Conservation (phyloP, 2,113 vertebrate genomes). For the Bostrychus sinensis region DNA sequence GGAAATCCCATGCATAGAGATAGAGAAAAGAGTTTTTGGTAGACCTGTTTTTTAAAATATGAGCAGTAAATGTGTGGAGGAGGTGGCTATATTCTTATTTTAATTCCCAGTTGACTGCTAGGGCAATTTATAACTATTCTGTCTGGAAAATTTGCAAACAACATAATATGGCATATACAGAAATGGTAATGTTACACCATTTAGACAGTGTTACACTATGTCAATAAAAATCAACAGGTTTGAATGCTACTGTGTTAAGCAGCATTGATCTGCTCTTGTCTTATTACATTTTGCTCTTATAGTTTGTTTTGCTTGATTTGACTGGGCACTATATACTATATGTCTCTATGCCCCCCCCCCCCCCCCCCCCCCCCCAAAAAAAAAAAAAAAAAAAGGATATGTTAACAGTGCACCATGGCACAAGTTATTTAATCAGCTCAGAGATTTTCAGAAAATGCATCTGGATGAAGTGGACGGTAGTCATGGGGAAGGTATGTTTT, state of each 20-base stretch:
- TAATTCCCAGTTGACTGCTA: slow-evolving; percentile 15
- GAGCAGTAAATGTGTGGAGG: slow-evolving; percentile 16
- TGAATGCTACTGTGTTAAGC: no score
- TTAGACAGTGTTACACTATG: no score
- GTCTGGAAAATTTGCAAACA: background rate
- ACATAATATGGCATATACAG: no score
- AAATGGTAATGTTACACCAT: no score
- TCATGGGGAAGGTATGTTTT: slow-evolving; percentile 79
- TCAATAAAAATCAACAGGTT: no score
- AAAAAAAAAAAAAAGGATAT: no score
- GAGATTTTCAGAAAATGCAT: slow-evolving; percentile 67
- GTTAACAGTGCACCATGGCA: slow-evolving; percentile 54
- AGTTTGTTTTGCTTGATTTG: background rate
- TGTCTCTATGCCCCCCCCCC: background rate
- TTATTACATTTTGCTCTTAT: background rate
- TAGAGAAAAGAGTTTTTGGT: slow-evolving; percentile 14
- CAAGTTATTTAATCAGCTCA: slow-evolving; percentile 59
- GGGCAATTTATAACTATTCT: slow-evolving; percentile 20
- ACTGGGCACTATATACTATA: background rate
- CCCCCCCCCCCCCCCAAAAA: no score
- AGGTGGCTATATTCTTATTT: background rate
- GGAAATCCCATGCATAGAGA: slow-evolving; percentile 55
- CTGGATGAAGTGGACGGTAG: slow-evolving; percentile 64
- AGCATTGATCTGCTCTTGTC: background rate
- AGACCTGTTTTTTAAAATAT: slow-evolving; percentile 15